A percentile compares a stretch with the other conserved stretches of the same genome.
Conservation (phyloP, 1,140 invertebrate genomes). For the Lerema accius region DNA sequence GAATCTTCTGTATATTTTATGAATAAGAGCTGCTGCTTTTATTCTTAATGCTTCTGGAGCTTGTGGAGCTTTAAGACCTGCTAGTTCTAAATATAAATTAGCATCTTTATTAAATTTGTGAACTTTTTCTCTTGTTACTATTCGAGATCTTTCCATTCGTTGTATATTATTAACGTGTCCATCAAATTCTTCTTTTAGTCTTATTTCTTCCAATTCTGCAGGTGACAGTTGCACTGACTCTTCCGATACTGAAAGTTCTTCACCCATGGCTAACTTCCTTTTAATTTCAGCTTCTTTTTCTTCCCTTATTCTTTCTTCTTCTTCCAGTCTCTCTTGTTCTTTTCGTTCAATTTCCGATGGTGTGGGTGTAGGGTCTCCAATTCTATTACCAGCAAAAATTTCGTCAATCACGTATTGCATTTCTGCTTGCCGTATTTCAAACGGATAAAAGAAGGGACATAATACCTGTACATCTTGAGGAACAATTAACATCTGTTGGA, state of each 20-base stretch:
- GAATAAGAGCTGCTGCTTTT: constrained; percentile 58
- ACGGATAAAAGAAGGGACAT: constrained; percentile 72
- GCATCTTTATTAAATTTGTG: constrained; percentile 61
- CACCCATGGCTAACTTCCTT: constrained; percentile 59
- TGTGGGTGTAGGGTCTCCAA: constrained; percentile 69
- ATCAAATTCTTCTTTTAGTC: constrained; percentile 55
- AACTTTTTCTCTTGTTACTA: constrained; percentile 44
- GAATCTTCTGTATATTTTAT: constrained; percentile 57
- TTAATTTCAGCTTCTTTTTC: constrained; percentile 61
- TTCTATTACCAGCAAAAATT: constrained; percentile 68
- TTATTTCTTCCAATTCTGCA: constrained; percentile 52
- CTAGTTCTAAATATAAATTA: constrained; percentile 69
- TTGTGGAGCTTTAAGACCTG: constrained; percentile 65
- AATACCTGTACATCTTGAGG: constrained; percentile 67
- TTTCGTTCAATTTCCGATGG: constrained; percentile 57
- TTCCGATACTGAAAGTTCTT: constrained; percentile 51
- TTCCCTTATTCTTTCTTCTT: constrained; percentile 52
- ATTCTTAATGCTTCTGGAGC: constrained; percentile 49
- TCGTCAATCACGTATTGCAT: constrained; percentile 73
- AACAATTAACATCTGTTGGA: constrained; percentile 67
- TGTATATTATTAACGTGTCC: constrained; percentile 67
- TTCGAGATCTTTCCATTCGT: constrained; percentile 67
- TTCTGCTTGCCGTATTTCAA: constrained; percentile 68
- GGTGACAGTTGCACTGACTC: constrained; percentile 46
- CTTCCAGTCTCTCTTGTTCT: constrained; percentile 54